These are phyloP conservation scores for Miichthys miiuy DNA, from an alignment of 2,797 vertebrate species.

Conservation along the genomic window DNA sequence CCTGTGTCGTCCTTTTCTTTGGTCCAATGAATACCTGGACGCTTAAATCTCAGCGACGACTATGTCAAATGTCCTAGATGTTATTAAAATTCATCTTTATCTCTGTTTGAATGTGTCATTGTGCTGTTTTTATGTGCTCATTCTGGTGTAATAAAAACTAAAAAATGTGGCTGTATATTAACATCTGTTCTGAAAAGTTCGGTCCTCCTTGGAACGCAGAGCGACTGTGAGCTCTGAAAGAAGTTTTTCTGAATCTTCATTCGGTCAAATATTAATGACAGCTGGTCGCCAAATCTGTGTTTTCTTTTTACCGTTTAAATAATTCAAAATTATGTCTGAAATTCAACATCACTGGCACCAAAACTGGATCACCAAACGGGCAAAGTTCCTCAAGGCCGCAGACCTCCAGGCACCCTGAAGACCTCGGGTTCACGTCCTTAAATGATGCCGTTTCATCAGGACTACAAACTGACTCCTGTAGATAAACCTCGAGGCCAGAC, in stretches of 20 bases:
- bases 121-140: no score
- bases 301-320: no score
- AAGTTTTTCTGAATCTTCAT: neutral
- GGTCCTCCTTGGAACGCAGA: no score
- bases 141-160: no score
- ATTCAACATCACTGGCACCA: neutral
- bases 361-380: neutral
- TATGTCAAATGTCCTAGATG: no score
- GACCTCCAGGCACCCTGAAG: neutral
- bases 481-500: neutral
- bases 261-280: neutral
- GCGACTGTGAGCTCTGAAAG: neutral
- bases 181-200: no score
- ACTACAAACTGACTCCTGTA: neutral
- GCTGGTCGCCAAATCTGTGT: neutral
- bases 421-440: neutral
- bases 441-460: neutral
- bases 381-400: neutral
- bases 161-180: no score
- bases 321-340: neutral
- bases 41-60: neutral
- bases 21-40: no score
- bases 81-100: no score
- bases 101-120: no score
- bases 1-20: constrained; percentile 14